phyloP scores from a whole-genome alignment of 2,797 vertebrate species.

The Decapterus maruadsi region DNA sequence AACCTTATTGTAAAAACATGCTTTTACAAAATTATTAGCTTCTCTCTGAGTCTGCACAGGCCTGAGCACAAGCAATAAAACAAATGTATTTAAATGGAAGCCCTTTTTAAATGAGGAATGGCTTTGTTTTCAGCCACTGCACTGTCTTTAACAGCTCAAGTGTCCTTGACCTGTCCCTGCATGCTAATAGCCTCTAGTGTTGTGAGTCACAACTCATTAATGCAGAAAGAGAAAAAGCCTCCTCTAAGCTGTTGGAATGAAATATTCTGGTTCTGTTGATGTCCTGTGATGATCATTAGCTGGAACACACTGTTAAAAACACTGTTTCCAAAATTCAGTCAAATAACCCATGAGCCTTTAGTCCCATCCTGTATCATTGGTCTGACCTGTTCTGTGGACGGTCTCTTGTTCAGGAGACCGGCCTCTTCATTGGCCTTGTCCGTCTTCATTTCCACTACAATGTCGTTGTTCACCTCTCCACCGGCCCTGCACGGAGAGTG shows the following conservation, averaged over 20 bases:
- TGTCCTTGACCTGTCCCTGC: conserved; percentile 11
- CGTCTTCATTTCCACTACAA: conserved; percentile 89
- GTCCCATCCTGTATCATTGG: background rate
- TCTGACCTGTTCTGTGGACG: conserved; percentile 77
- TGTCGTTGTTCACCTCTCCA: conserved; percentile 81
- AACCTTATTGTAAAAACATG: no score
- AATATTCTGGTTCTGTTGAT: background rate
- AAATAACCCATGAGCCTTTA: background rate
- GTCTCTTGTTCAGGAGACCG: conserved; percentile 85
- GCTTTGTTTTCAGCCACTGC: conserved; percentile 15
- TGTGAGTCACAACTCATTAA: conserved; percentile 29
- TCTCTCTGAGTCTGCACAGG: no score
- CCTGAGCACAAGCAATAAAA: no score
- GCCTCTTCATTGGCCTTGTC: conserved; percentile 88
- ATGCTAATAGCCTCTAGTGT: background rate
- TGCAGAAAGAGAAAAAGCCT: background rate
- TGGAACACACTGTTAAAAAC: background rate
- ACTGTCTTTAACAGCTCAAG: background rate
- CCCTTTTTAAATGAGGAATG: background rate
- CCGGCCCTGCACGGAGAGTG: conserved; percentile 66
- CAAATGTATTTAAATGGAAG: background rate
- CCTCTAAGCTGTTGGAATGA: background rate
- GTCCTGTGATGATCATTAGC: background rate
- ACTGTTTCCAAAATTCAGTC: background rate
- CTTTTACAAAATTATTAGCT: no score